A percentile compares a stretch with the other conserved stretches of the same genome.
phyloP scores from a whole-genome alignment of 2,113 vertebrate genomes.

The Microtus oregoni region DNA sequence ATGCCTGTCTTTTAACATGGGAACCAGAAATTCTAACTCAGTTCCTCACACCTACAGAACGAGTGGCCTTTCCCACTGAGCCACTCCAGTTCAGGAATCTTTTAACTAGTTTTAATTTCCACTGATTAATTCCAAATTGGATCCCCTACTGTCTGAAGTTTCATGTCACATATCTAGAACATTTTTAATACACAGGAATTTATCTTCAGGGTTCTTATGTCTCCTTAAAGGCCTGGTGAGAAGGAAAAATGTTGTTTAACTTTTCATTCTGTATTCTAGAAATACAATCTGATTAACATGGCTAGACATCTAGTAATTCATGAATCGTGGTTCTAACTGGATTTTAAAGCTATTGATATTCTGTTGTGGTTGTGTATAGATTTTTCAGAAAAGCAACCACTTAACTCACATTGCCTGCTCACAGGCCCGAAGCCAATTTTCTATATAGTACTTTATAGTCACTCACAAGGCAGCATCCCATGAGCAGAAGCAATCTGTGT shows the following conservation, averaged over 20 bases:
- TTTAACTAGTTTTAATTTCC: conserved; percentile 26
- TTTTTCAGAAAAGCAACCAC: conserved; percentile 14
- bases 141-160: not conserved
- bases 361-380: not conserved
- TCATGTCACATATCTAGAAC: not conserved
- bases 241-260: conserved; percentile 43
- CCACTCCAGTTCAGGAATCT: not conserved
- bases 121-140: not conserved
- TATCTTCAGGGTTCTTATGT: not conserved
- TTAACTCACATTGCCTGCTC: not conserved
- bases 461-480: not conserved
- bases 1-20: not conserved
- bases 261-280: conserved; percentile 28
- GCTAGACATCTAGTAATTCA: conserved; percentile 20
- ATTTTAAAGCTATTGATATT: conserved; percentile 58
- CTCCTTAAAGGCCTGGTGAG: conserved; percentile 20
- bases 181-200: not conserved
- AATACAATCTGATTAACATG: conserved; percentile 42
- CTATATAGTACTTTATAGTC: not conserved
- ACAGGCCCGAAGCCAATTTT: not conserved
- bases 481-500: not conserved
- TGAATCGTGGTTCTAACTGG: conserved; percentile 43
- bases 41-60: not conserved
- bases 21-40: not conserved
- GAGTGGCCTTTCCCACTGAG: not conserved